Conservation (phyloP, 35 echinoderm and acorn worm genomes). For the Holothuria glaberrima region DNA sequence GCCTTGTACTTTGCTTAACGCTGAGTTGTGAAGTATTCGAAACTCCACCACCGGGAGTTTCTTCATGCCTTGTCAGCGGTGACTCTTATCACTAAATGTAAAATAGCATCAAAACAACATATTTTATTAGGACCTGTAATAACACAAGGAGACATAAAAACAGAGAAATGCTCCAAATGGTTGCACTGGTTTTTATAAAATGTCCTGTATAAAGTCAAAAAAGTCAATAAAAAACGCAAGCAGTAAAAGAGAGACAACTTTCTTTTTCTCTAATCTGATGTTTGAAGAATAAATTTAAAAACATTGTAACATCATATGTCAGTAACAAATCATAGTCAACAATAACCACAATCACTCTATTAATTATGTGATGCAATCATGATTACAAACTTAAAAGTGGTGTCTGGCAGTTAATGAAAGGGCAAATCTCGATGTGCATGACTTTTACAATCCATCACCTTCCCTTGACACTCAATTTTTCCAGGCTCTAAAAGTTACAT, state of each 20-base stretch:
- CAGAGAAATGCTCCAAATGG: background rate
- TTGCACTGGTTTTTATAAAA: background rate
- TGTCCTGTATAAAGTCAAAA: slow-evolving; percentile 1
- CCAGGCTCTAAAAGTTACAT: slow-evolving; percentile 10
- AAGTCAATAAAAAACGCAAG: background rate
- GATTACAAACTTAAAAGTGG: background rate
- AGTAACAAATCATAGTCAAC: background rate
- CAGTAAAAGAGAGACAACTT: too few relatives aligned
- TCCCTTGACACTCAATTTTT: slow-evolving; percentile 1
- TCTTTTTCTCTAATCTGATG: too few relatives aligned
- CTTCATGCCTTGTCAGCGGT: background rate
- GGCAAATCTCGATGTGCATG: slow-evolving; percentile 7
- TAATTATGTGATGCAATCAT: too few relatives aligned
- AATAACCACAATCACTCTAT: too few relatives aligned
- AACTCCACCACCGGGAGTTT: slow-evolving; percentile 10
- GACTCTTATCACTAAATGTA: background rate
- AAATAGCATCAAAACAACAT: slow-evolving; percentile 18
- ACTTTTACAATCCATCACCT: slow-evolving; percentile 12
- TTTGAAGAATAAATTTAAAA: too few relatives aligned
- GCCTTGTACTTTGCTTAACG: slow-evolving; percentile 5
- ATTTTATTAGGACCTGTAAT: slow-evolving; percentile 10
- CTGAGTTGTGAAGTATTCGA: slow-evolving; percentile 7
- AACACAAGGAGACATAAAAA: slow-evolving; percentile 8
- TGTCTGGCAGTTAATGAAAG: slow-evolving; percentile 16
- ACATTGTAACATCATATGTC: background rate